Conservation (phyloP, 1,140 invertebrate genomes). For the Temnothorax nylanderi region DNA sequence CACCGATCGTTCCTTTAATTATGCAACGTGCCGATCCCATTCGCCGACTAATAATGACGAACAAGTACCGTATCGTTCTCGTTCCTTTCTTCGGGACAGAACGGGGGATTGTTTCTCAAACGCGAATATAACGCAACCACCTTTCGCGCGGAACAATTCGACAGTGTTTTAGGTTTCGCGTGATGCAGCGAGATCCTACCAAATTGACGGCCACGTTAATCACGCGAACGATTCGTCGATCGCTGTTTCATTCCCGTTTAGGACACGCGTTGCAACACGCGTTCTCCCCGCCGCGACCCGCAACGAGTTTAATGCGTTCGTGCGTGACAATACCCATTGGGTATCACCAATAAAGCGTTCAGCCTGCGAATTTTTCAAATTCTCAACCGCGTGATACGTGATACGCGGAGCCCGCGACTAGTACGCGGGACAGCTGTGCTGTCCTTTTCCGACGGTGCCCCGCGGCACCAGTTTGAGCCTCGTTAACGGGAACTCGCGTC, state of each 20-base stretch:
- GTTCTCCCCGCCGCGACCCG: background rate
- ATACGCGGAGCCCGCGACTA: background rate
- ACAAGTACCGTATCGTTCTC: background rate
- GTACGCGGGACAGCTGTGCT: background rate
- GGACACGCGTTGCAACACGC: background rate
- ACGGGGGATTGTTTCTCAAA: slow-evolving; percentile 8
- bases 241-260: background rate
- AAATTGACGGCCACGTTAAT: background rate
- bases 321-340: background rate
- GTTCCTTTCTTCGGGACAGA: background rate
- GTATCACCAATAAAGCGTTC: background rate
- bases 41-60: slow-evolving; percentile 54
- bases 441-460: slow-evolving; percentile 27
- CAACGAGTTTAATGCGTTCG: background rate
- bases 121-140: background rate
- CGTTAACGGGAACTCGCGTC: slow-evolving; percentile 69
- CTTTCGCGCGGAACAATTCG: slow-evolving; percentile 9
- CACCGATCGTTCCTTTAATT: slow-evolving; percentile 65
- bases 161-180: background rate
- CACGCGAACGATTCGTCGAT: background rate
- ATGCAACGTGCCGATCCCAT: slow-evolving; percentile 57
- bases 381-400: background rate
- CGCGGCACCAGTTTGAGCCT: slow-evolving; percentile 30
- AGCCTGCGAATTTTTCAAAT: background rate
- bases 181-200: background rate